A percentile compares a stretch with the other conserved stretches of the same genome.
Conservation (phyloP, 1,140 invertebrate species). For the Sipha flava region DNA sequence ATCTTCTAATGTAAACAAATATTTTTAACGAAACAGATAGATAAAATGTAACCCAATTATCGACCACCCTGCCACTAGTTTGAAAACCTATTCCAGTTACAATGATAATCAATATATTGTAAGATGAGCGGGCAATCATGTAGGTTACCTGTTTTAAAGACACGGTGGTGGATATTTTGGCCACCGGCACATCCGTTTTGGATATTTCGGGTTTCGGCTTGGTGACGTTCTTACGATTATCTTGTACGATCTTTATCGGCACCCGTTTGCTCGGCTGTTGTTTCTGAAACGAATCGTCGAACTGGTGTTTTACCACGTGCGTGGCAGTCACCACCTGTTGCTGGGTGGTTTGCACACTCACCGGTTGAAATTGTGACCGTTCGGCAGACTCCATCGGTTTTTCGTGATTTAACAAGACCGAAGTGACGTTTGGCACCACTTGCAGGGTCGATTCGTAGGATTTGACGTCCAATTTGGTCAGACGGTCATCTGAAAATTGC, state of each 20-base stretch:
- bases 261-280: not conserved
- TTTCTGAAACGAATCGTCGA: not conserved
- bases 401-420: not conserved
- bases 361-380: not conserved
- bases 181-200: not conserved
- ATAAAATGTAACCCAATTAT: too few relatives aligned
- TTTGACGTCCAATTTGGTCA: not conserved
- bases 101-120: not conserved
- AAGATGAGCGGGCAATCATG: too few relatives aligned
- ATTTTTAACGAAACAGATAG: too few relatives aligned
- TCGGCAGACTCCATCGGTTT: not conserved
- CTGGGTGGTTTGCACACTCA: not conserved
- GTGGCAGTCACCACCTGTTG: too few relatives aligned
- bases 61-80: too few relatives aligned
- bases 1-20: too few relatives aligned
- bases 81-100: too few relatives aligned
- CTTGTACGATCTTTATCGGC: constrained; percentile 18
- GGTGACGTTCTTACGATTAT: not conserved
- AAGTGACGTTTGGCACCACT: not conserved
- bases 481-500: not conserved
- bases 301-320: not conserved
- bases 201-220: not conserved
- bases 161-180: not conserved
- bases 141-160: constrained; percentile 28
- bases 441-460: not conserved